phyloP scores from a whole-genome alignment of 2,797 vertebrate genomes.

The Thamnophis elegans region DNA sequence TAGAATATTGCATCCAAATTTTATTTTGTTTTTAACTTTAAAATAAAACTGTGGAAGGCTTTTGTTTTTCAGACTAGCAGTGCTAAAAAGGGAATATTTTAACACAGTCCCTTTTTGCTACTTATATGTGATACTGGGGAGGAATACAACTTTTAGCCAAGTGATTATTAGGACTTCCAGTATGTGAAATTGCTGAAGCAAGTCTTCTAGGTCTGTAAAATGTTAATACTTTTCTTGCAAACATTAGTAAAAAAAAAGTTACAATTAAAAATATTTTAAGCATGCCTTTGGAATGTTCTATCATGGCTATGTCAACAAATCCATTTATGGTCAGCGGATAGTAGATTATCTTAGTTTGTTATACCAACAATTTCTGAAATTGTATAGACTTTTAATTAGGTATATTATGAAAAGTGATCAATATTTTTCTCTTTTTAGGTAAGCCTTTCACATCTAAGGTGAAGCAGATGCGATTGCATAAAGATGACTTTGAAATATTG shows the following conservation, averaged over 20 bases:
- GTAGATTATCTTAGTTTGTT: neutral
- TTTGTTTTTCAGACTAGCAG: neutral
- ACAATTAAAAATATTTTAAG: neutral
- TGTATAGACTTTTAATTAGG: slow-evolving; percentile 32
- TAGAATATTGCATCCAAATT: neutral
- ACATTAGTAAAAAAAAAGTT: neutral
- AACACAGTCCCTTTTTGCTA: neutral
- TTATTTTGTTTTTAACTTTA: neutral
- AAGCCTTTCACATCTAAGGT: slow-evolving; percentile 95
- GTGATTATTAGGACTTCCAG: neutral
- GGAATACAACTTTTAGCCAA: neutral
- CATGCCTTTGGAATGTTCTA: neutral
- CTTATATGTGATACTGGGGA: neutral
- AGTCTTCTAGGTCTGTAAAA: neutral
- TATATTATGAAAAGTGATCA: slow-evolving; percentile 42
- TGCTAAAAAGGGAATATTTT: neutral
- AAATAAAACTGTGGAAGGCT: neutral
- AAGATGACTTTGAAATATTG: slow-evolving; percentile 98
- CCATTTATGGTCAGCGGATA: neutral
- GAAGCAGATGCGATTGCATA: slow-evolving; percentile 96
- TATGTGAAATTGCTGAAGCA: neutral
- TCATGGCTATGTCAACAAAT: neutral
- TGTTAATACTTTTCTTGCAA: neutral
- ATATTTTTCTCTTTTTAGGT: slow-evolving; percentile 74
- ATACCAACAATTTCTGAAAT: neutral